Evolutionary conservation across 2,797 vertebrate species (phyloP).

Genomic region (Ceryle rudis): DNA sequence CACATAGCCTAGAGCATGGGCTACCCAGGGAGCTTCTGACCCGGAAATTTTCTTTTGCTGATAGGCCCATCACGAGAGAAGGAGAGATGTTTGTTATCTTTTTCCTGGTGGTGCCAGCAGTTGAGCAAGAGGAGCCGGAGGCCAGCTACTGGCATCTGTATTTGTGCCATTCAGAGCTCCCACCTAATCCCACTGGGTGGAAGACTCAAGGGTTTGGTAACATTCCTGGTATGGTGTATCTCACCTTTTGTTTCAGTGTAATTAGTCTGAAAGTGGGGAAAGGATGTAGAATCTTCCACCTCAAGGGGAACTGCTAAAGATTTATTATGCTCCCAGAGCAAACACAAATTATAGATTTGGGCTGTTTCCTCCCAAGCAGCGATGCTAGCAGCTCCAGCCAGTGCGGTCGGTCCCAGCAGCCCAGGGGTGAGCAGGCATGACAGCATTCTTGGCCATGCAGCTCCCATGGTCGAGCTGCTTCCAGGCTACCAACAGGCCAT

Average conservation of each 20-base stretch:
- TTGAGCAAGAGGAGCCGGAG: constrained; percentile 38
- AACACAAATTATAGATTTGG: not conserved
- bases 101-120: not conserved
- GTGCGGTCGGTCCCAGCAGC: not conserved
- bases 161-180: not conserved
- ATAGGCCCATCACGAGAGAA: not conserved
- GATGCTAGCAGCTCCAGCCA: not conserved
- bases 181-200: not conserved
- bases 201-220: not conserved
- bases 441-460: not conserved
- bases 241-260: not conserved
- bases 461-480: not conserved
- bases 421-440: not conserved
- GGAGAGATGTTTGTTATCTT: not conserved
- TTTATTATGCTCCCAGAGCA: not conserved
- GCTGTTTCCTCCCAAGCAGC: accelerated
- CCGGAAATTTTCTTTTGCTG: not conserved
- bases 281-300: not conserved
- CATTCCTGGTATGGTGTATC: not conserved
- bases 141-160: not conserved
- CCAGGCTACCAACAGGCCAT: not conserved
- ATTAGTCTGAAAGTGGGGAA: not conserved
- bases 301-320: not conserved
- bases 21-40: not conserved
- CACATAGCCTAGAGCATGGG: not conserved